These are phyloP conservation scores for Psilanteris sp. DNA, from an alignment of 1,140 invertebrate genomes.

Conservation along the genomic window DNA sequence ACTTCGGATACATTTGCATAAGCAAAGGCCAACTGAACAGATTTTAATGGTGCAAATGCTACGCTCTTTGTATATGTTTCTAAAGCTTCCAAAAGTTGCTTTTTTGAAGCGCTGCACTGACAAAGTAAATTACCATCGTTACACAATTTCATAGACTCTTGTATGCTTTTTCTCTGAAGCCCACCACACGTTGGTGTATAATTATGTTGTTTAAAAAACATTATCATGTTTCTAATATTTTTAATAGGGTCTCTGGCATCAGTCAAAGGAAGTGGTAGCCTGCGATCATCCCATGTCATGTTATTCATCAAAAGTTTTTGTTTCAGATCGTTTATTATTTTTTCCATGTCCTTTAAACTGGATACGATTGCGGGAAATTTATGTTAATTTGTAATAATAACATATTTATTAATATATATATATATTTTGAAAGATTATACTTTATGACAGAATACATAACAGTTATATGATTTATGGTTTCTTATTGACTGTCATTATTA, in stretches of 20 bases:
- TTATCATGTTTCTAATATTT: constrained; percentile 9
- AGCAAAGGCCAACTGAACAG: constrained; percentile 81
- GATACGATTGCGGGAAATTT: no score
- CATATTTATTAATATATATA: no score
- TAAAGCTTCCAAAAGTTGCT: constrained; percentile 55
- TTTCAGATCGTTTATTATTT: no score
- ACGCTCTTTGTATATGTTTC: constrained; percentile 83
- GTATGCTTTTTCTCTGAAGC: constrained; percentile 37
- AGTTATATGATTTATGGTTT: no score
- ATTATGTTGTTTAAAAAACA: constrained; percentile 10
- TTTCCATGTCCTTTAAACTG: no score
- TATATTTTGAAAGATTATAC: no score
- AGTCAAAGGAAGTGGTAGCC: no score
- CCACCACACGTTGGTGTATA: constrained; percentile 3
- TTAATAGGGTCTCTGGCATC: neutral
- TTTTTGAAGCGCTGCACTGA: neutral
- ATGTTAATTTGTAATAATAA: no score
- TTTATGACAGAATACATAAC: no score
- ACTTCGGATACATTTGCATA: constrained; percentile 86
- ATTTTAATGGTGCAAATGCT: constrained; percentile 79
- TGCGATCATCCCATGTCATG: no score
- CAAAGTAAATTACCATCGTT: constrained; percentile 25
- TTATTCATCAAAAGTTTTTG: no score
- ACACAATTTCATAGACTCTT: constrained; percentile 14
- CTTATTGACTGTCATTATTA: no score